Base-by-base conservation (phyloP, 2,797 vertebrate genomes). In the Gila robusta region DNA sequence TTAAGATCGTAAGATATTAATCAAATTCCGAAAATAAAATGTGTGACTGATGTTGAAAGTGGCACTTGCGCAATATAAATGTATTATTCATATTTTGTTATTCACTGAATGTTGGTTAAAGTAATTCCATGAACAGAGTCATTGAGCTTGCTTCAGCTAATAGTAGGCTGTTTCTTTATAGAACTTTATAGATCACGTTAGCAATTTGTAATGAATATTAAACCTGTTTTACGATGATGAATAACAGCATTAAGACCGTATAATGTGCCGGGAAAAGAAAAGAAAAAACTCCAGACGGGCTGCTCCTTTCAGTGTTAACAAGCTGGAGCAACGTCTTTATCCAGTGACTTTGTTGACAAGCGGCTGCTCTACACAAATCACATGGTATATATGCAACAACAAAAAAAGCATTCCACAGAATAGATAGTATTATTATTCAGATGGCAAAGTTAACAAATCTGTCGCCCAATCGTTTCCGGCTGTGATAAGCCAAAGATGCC, bases 221-320 rank as follows among this genome's bases (percentile, higher is more conserved):
- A 56, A 80, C 41, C 26, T 67, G 26, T 67, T 80, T 80, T 67
- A 71, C 5, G 3, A 82, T 41, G 35, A 41, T 70, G 66, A 41
- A 26, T 71, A 49, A 71, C 66, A 62, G 52, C 2, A 21, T 77
- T 39, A 52, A 83, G 28, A 23, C 39, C 11, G 7, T 82, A 12
- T 62, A 66, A 67, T 49, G 26, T 80, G 14, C 37, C 0, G 26
- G 59, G 78, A 5, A 76, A 83, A 26, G 11, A 52, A 76, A 37
- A 9, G 2, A 49, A 47, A 8, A 28, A 28, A 44, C 59, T 52
- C 21, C 5, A 76, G 82, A 28, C 8, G 8, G 17, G 47, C 64
- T 81, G 11, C 32, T 52, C n/a, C 4, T 12, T 28, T 56, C 35
- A 41, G 5, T 2, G 2, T 32, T 64, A 44, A 54, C 82, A 76